Percentiles rank a stretch among this genome's conserved stretches.
Conservation (phyloP, 2,888 invertebrate genomes). For the Caenorhabditis zanzibari region DNA sequence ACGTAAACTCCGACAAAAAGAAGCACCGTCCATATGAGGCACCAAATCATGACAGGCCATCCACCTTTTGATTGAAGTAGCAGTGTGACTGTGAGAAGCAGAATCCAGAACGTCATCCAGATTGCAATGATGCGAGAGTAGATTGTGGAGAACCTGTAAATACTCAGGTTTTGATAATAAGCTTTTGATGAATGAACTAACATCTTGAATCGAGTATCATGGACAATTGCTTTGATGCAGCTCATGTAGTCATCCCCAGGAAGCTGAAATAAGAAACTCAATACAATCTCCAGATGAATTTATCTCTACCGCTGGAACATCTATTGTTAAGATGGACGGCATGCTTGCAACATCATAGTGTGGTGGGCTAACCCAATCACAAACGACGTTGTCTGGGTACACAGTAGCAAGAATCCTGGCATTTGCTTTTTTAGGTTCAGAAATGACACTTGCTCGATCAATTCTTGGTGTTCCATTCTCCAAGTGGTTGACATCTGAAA, state of each 20-base stretch:
- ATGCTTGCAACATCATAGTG: slow-evolving; percentile 80
- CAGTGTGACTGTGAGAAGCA: slow-evolving; percentile 75
- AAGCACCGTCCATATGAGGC: slow-evolving; percentile 78
- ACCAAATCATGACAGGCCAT: slow-evolving; percentile 79
- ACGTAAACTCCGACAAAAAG: slow-evolving; percentile 78
- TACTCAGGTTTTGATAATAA: neutral
- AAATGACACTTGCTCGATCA: slow-evolving; percentile 38
- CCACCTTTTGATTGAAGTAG: slow-evolving; percentile 75
- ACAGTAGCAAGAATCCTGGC: slow-evolving; percentile 80
- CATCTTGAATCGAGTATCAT: slow-evolving; percentile 88
- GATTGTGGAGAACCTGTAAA: slow-evolving; percentile 75
- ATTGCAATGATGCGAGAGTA: slow-evolving; percentile 79
- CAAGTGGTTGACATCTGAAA: slow-evolving; percentile 45
- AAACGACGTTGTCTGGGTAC: slow-evolving; percentile 78
- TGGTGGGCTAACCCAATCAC: slow-evolving; percentile 83
- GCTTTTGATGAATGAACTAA: slow-evolving; percentile 50
- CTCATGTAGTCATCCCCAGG: slow-evolving; percentile 97
- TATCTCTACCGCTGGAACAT: slow-evolving; percentile 71
- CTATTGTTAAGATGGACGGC: slow-evolving; percentile 78
- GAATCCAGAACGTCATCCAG: slow-evolving; percentile 80
- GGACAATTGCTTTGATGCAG: slow-evolving; percentile 94
- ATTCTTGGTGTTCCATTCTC: slow-evolving; percentile 21
- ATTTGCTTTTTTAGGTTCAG: slow-evolving; percentile 72
- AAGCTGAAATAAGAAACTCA: slow-evolving; percentile 86
- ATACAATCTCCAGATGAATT: slow-evolving; percentile 9